Evolutionary conservation across 2,888 invertebrate genomes (phyloP).

Genomic region (Agrotis puta): DNA sequence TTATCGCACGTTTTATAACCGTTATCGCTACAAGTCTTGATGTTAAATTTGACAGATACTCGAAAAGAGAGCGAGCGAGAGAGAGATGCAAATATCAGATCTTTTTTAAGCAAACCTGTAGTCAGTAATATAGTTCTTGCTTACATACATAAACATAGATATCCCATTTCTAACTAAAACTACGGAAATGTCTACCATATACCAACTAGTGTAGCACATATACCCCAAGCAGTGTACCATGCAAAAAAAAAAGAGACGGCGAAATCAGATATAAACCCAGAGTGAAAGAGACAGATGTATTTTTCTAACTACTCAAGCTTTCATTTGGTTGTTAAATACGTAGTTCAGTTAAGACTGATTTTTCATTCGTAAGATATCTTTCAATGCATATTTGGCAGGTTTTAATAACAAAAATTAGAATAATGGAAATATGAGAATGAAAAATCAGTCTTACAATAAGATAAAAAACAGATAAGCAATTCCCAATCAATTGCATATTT

Average conservation of each 20-base stretch:
- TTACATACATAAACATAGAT: conserved; percentile 54
- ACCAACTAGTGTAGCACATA: conserved; percentile 74
- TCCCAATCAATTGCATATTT: conserved; percentile 8
- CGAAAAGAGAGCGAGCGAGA: not conserved
- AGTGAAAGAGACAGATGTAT: conserved; percentile 68
- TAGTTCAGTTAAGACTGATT: not conserved
- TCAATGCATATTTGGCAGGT: not conserved
- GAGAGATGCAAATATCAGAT: not conserved
- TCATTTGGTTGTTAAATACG: conserved; percentile 40
- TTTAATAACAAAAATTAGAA: not conserved
- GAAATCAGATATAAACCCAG: conserved; percentile 64
- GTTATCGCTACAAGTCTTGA: not conserved
- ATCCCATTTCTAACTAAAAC: conserved; percentile 46
- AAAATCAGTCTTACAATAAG: conserved; percentile 3
- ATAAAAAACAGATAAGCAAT: conserved; percentile 14
- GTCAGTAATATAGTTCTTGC: conserved; percentile 14
- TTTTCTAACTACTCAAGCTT: conserved; percentile 72
- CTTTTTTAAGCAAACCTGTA: conserved; percentile 27
- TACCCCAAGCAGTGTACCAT: conserved; percentile 83
- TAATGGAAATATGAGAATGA: not conserved
- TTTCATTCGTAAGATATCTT: not conserved
- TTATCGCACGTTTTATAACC: not conserved
- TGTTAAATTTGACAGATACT: not conserved
- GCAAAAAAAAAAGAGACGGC: conserved; percentile 75
- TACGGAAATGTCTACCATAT: conserved; percentile 57